Evolutionary conservation across 2,797 vertebrate genomes (phyloP), one percentile per base, ranked within the genome.

Genomic region (Florisuga fusca): DNA sequence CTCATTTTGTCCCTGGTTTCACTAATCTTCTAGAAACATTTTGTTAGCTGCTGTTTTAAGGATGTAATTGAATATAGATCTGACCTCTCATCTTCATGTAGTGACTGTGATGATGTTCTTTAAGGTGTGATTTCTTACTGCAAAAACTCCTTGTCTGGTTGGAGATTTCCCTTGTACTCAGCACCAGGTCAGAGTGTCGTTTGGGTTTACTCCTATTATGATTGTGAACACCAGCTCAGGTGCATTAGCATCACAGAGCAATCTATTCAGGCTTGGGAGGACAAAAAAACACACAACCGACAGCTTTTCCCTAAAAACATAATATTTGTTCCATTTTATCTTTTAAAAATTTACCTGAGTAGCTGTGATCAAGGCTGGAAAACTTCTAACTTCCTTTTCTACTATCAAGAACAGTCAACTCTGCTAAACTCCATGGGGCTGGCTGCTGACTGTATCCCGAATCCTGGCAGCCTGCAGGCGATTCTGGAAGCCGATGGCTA

Each of bases 381-480:
- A 85, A 63, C 74, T 91, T 93, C 66, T 90, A 53, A 64, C 19
- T 11, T 36, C n/a, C 13, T 20, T 94, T 84, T 62, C 53, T 86
- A 27, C 74, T 63, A 27, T 38, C 22, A 58, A 73, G 66, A 48
- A 68, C 88, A 86, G 93, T 77, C 73, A 91, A 89, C 84, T 46
- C 82, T 57, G 64, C 41, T 62, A 50, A 88, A 71, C 51, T 62
- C 64, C 0, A 0, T 3, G 25, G 48, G 14, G 13, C 77, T 81
- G 61, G 43, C 55, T 66, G 73, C 48, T 84, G 77, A 79, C 36
- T 84, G 63, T 63, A 33, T 26, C 64, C 16, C 38, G 81, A 55
- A 80, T 29, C 41, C 22, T 31, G 54, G 76, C 51, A 78, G 38
- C n/a, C 45, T 67, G 29, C 0, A 1, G 50, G 12, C 4, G 0